Evolutionary conservation across 1,140 invertebrate genomes (phyloP), one percentile per base, ranked within the genome.

Genomic region (Orius laevigatus): DNA sequence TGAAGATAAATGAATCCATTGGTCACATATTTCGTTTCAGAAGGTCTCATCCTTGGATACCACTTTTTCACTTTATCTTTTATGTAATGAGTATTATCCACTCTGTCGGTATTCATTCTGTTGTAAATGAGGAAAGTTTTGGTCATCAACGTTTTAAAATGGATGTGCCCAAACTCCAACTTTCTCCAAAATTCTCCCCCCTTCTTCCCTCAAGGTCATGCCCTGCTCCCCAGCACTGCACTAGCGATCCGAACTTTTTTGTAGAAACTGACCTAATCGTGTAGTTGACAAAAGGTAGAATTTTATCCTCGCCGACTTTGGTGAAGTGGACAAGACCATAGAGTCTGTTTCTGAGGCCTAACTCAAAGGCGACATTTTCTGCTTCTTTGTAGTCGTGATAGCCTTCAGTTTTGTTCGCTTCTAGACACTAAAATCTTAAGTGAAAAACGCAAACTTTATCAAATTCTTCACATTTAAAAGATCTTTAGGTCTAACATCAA

Each of bases 1-100:
- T 78, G 74, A 5, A 76, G 56, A 55, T 71, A 74, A 32, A 66
- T 65, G 61, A 76, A 76, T n/a, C 74, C 73, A 59, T 62, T 71
- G 1, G 66, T 69, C 12, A 73, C 53, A 56, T 75, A 76, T 55
- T 75, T 76, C 12, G 70, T 54, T 55, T 73, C 69, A 6, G 58
- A 50, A 5, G 71, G 64, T 18, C 60, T 54, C 25, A 60, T 51
- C 47, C 73, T 53, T 0, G 71, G 65, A 3, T 63, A 63, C 40
- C 67, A 68, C 1, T 56, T 59, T 53, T 52, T 51, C n/a, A 61
- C 18, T 41, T 58, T 53, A 48, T 72, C 69, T 34, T 63, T 58
- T 3, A 71, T 59, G 49, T 58, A 60, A 32, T 65, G 64, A 1
- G 74, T 76, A 32, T 63, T 63, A 53, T 75, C 73, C 8, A 75